phyloP scores from a whole-genome alignment of 1,140 invertebrate species.

The Achroia grisella region DNA sequence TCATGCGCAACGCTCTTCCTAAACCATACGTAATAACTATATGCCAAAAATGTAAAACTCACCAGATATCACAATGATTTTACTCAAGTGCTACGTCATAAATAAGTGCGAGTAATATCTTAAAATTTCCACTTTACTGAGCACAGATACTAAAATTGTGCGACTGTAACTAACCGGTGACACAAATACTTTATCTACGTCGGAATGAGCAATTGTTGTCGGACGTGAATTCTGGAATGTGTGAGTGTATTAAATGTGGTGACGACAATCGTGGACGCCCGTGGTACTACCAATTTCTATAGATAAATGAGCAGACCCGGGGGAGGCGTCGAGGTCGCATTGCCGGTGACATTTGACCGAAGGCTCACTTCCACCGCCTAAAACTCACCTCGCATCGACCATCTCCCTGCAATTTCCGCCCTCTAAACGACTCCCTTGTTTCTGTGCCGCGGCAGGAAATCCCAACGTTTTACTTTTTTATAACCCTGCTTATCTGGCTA shows the following conservation, averaged over 20 bases:
- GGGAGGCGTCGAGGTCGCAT: slow-evolving; percentile 20
- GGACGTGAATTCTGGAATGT: slow-evolving; percentile 6
- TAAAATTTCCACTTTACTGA: neutral
- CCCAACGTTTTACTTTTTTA: slow-evolving; percentile 41
- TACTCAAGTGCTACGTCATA: too few relatives aligned
- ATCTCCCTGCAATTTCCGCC: slow-evolving; percentile 42
- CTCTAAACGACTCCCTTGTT: slow-evolving; percentile 40
- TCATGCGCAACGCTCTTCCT: too few relatives aligned
- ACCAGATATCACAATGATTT: too few relatives aligned
- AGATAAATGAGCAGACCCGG: slow-evolving; percentile 24
- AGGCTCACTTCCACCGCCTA: slow-evolving; percentile 23
- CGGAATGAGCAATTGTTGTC: slow-evolving; percentile 13
- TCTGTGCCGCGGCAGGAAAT: slow-evolving; percentile 24
- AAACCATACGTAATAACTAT: too few relatives aligned
- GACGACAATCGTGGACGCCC: too few relatives aligned
- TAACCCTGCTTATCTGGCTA: slow-evolving; percentile 28
- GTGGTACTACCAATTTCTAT: slow-evolving; percentile 7
- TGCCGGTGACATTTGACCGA: slow-evolving; percentile 36
- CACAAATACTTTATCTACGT: slow-evolving; percentile 15
- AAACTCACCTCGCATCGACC: slow-evolving; percentile 28
- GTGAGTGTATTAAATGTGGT: neutral
- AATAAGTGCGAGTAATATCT: neutral
- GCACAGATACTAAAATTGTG: neutral
- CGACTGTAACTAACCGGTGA: slow-evolving; percentile 6
- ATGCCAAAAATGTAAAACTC: too few relatives aligned